Evolutionary conservation across 2,113 vertebrate species (phyloP).

Genomic region (Lutjanus erythropterus): DNA sequence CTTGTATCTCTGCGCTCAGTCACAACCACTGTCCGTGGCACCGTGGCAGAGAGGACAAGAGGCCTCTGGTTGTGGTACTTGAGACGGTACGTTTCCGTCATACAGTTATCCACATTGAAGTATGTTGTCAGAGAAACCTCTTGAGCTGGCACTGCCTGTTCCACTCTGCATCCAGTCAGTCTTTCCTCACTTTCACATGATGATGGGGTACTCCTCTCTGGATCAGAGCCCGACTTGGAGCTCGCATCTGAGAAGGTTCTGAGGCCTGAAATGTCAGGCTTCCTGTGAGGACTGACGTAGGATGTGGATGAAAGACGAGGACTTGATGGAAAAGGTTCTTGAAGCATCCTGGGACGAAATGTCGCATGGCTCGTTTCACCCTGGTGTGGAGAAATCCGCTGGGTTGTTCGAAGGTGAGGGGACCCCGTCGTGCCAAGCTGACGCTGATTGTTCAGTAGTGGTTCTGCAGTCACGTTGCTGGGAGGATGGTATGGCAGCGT

Average conservation of each 20-base stretch:
- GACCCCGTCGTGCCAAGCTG: slow-evolving; percentile 83
- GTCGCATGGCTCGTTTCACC: slow-evolving; percentile 62
- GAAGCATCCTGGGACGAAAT: slow-evolving; percentile 82
- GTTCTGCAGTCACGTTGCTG: slow-evolving; percentile 60
- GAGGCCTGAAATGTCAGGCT: slow-evolving; percentile 65
- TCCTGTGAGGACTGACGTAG: slow-evolving; percentile 64
- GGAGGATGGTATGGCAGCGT: slow-evolving; percentile 58
- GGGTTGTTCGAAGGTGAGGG: slow-evolving; percentile 86
- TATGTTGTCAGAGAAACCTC: slow-evolving; percentile 93
- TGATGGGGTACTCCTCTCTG: slow-evolving; percentile 78
- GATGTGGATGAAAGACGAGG: slow-evolving; percentile 62
- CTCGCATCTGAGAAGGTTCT: slow-evolving; percentile 78
- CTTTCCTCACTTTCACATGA: slow-evolving; percentile 78
- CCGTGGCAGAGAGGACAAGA: slow-evolving; percentile 87
- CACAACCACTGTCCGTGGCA: slow-evolving; percentile 75
- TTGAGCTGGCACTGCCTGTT: slow-evolving; percentile 73
- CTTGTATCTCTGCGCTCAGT: slow-evolving; percentile 75
- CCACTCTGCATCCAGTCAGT: slow-evolving; percentile 59
- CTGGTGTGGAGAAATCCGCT: slow-evolving; percentile 57
- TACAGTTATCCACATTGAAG: slow-evolving; percentile 97
- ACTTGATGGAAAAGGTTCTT: slow-evolving; percentile 76
- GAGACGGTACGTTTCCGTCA: slow-evolving; percentile 97
- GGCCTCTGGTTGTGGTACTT: slow-evolving; percentile 97
- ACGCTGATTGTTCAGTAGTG: slow-evolving; percentile 77
- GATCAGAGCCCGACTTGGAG: slow-evolving; percentile 81